A percentile compares a stretch with the other conserved stretches of the same genome.
phyloP scores from a whole-genome alignment of 2,113 vertebrate genomes.

The Corythornis cristatus region DNA sequence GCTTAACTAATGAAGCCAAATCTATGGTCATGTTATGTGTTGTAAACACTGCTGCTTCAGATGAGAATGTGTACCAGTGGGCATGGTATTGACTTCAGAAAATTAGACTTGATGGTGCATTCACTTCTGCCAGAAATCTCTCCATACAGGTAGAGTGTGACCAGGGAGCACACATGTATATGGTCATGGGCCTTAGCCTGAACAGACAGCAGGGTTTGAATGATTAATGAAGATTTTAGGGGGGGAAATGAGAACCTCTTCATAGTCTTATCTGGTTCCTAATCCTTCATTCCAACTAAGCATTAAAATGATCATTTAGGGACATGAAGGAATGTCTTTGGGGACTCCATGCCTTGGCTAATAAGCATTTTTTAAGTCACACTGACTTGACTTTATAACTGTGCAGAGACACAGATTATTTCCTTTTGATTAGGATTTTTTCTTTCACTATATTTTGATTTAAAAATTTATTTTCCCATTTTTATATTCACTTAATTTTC shows the following conservation, averaged over 20 bases:
- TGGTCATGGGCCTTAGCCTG: background rate
- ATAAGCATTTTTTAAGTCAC: background rate
- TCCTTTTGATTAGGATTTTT: background rate
- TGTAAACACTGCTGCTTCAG: background rate
- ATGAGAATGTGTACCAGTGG: background rate
- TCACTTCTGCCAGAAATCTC: fast-evolving
- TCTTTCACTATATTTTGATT: background rate
- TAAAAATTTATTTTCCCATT: background rate
- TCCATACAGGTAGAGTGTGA: background rate
- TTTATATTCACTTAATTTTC: background rate
- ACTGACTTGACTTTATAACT: background rate
- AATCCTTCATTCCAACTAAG: background rate
- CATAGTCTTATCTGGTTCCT: background rate
- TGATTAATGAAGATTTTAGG: background rate
- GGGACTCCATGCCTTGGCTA: background rate
- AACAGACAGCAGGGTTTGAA: background rate
- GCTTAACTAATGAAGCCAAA: background rate
- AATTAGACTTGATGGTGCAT: background rate
- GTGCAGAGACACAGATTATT: background rate
- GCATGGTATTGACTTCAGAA: fast-evolving
- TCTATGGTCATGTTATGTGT: background rate
- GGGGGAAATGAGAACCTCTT: background rate
- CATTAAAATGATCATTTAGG: background rate
- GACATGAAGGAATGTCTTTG: background rate
- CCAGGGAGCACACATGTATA: fast-evolving